These are phyloP conservation scores for Cyprinodon variegatus DNA, from an alignment of 2,113 vertebrate genomes.

Conservation along the genomic window DNA sequence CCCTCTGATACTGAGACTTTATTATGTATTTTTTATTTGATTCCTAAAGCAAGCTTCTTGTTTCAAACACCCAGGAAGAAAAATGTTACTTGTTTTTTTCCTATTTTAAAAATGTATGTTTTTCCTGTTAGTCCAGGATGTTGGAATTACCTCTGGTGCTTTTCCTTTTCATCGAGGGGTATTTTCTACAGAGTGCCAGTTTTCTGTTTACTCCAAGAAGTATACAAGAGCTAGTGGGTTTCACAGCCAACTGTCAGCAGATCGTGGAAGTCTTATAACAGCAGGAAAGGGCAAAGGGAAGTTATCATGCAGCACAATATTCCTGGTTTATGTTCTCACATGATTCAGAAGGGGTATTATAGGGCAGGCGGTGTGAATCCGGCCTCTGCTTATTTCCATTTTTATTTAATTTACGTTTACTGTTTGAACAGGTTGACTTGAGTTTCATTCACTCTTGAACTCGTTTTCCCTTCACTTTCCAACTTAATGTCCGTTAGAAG, in stretches of 20 bases:
- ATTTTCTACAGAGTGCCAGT: background rate
- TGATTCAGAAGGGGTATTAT: slow-evolving; percentile 46
- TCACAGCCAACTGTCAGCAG: slow-evolving; percentile 59
- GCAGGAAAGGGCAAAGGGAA: slow-evolving; percentile 65
- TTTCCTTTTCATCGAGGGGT: slow-evolving; percentile 17
- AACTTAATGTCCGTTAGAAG: background rate
- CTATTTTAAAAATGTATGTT: background rate
- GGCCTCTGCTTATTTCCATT: too few species aligned
- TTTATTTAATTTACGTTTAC: background rate
- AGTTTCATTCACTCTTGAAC: background rate
- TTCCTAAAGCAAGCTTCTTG: background rate
- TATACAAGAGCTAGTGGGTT: slow-evolving; percentile 56
- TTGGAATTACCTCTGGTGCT: slow-evolving; percentile 21
- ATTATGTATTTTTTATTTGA: too few species aligned
- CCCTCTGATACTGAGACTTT: too few species aligned
- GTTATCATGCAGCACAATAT: slow-evolving; percentile 53
- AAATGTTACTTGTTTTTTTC: slow-evolving; percentile 1
- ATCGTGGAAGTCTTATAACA: slow-evolving; percentile 56
- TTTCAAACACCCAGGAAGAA: too few species aligned
- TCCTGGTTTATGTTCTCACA: slow-evolving; percentile 61
- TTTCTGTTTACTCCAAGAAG: slow-evolving; percentile 51
- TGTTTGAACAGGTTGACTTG: background rate
- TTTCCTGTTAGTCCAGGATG: background rate
- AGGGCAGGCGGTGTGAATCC: too few species aligned
- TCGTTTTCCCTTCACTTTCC: background rate